Evolutionary conservation across 2,113 vertebrate species (phyloP).

Genomic region (Artemisiospiza belli): DNA sequence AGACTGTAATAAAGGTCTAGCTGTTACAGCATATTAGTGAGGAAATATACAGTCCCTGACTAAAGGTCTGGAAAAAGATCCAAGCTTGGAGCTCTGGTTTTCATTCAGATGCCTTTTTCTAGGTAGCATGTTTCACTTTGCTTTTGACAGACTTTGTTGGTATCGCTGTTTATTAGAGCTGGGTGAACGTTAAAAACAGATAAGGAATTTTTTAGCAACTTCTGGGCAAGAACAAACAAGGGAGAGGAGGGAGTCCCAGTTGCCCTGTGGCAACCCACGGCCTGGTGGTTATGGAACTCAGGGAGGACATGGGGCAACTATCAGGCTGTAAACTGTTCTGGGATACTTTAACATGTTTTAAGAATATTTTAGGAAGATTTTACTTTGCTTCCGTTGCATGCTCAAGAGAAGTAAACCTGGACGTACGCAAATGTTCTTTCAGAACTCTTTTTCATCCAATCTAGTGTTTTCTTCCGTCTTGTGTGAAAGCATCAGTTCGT

Average conservation of each 20-base stretch:
- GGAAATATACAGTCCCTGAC: background rate
- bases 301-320: background rate
- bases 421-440: background rate
- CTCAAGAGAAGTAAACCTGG: background rate
- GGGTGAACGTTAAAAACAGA: background rate
- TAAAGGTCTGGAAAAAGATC: conserved; percentile 19
- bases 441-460: background rate
- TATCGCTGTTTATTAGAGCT: background rate
- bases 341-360: background rate
- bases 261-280: background rate
- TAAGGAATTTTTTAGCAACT: background rate
- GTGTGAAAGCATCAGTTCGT: background rate
- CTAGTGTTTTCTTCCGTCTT: background rate
- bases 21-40: background rate
- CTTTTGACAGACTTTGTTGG: background rate
- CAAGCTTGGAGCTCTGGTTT: background rate
- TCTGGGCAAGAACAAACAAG: background rate
- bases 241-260: background rate
- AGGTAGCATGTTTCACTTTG: background rate
- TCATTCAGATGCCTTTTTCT: background rate
- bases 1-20: background rate
- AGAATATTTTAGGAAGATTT: background rate
- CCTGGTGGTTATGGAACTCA: background rate
- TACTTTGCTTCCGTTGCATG: background rate
- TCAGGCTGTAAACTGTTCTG: fast-evolving